These are phyloP conservation scores for Paedocypris sp. DNA, from an alignment of 2,113 vertebrate genomes.

Conservation along the genomic window DNA sequence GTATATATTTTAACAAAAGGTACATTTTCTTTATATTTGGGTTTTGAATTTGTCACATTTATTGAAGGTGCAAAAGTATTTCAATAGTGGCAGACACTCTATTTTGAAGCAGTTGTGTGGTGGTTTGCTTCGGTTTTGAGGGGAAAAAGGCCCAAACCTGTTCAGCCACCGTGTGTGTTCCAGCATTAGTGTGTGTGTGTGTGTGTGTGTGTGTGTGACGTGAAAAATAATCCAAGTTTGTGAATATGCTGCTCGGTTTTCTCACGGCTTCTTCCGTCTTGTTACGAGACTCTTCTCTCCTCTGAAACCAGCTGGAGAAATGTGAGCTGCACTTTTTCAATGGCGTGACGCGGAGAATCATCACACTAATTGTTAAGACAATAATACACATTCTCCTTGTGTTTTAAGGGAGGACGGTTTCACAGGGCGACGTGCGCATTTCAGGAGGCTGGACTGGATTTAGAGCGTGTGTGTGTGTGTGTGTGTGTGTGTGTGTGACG, in stretches of 20 bases:
- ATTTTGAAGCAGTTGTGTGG: too few species aligned
- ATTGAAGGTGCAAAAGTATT: too few species aligned
- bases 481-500: not conserved
- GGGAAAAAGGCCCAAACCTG: not conserved
- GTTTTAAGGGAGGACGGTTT: constrained; percentile 24
- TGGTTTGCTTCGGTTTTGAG: not conserved
- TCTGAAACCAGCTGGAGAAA: constrained; percentile 11
- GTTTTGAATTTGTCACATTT: too few species aligned
- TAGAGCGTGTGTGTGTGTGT: not conserved
- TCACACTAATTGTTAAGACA: constrained; percentile 28
- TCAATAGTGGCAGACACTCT: too few species aligned
- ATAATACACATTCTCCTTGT: constrained; percentile 36
- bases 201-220: constrained; percentile 42
- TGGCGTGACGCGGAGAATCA: constrained; percentile 22
- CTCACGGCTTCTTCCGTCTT: constrained; percentile 9
- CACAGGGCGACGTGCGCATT: constrained; percentile 18
- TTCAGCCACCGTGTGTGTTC: constrained; percentile 15
- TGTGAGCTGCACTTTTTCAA: constrained; percentile 21
- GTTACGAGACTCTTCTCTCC: not conserved
- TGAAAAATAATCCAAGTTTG: constrained; percentile 34
- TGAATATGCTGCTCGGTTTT: constrained; percentile 17
- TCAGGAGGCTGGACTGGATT: constrained; percentile 20
- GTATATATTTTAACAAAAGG: too few species aligned
- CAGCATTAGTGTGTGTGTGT: constrained; percentile 35
- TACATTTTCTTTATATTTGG: too few species aligned